Percentiles rank a stretch among this genome's conserved stretches.
Evolutionary conservation across 2,797 vertebrate genomes (phyloP).

Genomic region (Anguilla pacifica): DNA sequence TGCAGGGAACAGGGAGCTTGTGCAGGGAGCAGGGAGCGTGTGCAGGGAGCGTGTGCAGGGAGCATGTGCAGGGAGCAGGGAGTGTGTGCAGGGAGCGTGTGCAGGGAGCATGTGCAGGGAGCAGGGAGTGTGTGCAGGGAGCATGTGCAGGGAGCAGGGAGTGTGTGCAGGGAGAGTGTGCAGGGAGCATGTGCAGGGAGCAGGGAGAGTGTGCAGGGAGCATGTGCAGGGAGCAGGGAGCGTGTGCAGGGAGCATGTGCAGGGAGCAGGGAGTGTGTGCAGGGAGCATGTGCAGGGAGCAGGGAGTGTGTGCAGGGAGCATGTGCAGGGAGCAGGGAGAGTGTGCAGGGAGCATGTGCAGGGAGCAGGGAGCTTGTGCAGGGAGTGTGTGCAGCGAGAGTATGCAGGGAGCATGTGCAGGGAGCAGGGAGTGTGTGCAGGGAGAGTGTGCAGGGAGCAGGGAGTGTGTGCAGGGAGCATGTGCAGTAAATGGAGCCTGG

Average conservation of each 20-base stretch:
- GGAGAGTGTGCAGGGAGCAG: slow-evolving; percentile 61
- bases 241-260: slow-evolving; percentile 52
- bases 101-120: too few species aligned
- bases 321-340: slow-evolving; percentile 56
- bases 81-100: background rate
- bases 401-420: slow-evolving; percentile 67
- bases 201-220: too few species aligned
- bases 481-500: background rate
- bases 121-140: background rate
- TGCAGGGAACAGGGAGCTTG: too few species aligned
- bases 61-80: slow-evolving; percentile 73
- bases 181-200: too few species aligned
- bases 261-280: slow-evolving; percentile 66
- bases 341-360: slow-evolving; percentile 51
- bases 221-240: slow-evolving; percentile 54
- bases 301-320: slow-evolving; percentile 61
- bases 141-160: too few species aligned
- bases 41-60: too few species aligned
- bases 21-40: too few species aligned
- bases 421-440: slow-evolving; percentile 73
- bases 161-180: too few species aligned
- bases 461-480: slow-evolving; percentile 37
- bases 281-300: slow-evolving; percentile 40
- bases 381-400: slow-evolving; percentile 57
- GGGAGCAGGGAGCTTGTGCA: slow-evolving; percentile 72